These are phyloP conservation scores for Megalurothrips usitatus DNA, from an alignment of 2,888 invertebrate species.

Conservation along the genomic window DNA sequence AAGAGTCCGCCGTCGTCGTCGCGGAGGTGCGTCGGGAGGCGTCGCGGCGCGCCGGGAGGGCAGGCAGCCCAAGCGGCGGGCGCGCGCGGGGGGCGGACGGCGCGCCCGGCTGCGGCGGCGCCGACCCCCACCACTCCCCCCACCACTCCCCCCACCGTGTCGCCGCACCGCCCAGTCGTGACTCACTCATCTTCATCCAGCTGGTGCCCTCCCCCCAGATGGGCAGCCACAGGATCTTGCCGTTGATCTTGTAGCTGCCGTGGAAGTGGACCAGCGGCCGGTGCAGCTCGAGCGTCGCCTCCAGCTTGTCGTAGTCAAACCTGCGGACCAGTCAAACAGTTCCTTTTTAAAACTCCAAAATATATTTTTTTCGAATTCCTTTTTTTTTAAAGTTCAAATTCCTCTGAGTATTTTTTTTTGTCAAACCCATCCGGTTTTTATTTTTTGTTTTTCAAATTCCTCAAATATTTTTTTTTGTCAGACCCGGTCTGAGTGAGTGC, in stretches of 20 bases:
- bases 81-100: background rate
- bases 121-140: background rate
- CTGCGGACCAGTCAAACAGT: background rate
- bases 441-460: no score
- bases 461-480: no score
- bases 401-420: no score
- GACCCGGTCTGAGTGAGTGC: no score
- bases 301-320: background rate
- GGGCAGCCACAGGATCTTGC: conserved; percentile 5
- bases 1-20: no score
- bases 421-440: no score
- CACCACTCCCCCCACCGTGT: no score
- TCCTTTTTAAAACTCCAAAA: no score
- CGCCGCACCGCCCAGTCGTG: no score
- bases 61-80: background rate
- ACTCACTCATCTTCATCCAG: background rate
- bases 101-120: background rate
- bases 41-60: background rate
- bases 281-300: background rate
- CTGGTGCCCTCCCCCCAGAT: background rate
- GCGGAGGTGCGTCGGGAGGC: no score
- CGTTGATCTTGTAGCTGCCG: background rate
- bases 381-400: no score
- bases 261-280: background rate
- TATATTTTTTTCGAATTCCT: no score